These are phyloP conservation scores for Adoxophyes honmai DNA, from an alignment of 1,140 invertebrate species.

Conservation along the genomic window DNA sequence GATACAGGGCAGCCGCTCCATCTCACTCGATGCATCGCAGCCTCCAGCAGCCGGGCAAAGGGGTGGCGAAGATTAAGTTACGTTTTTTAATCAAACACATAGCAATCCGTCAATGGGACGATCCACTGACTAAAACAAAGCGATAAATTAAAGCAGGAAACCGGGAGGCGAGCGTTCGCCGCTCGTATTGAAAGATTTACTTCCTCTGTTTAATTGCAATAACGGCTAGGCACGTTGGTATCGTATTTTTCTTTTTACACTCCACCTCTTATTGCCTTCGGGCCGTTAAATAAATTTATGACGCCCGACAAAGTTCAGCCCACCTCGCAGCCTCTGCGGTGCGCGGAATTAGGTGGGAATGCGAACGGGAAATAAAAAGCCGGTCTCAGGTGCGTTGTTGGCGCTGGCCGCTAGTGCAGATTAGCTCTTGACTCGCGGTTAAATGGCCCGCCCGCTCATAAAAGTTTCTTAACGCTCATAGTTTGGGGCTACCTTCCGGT, in stretches of 20 bases:
- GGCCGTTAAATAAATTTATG: constrained; percentile 77
- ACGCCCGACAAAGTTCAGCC: constrained; percentile 72
- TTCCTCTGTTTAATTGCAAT: constrained; percentile 77
- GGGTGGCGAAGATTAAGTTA: constrained; percentile 46
- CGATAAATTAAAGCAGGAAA: constrained; percentile 73
- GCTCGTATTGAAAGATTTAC: constrained; percentile 77
- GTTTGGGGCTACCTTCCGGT: constrained; percentile 51
- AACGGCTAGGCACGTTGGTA: constrained; percentile 76
- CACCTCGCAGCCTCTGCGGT: constrained; percentile 57
- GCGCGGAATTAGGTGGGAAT: constrained; percentile 67
- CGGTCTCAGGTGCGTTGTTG: constrained; percentile 63
- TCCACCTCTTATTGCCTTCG: constrained; percentile 75
- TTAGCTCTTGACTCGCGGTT: constrained; percentile 65
- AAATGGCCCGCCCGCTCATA: constrained; percentile 65
- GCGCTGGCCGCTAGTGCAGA: constrained; percentile 41
- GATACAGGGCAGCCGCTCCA: constrained; percentile 16
- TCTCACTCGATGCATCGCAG: constrained; percentile 16
- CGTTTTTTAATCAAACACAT: constrained; percentile 73
- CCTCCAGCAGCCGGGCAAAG: constrained; percentile 21
- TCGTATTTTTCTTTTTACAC: constrained; percentile 77
- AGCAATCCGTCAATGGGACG: constrained; percentile 72
- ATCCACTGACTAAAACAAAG: constrained; percentile 69
- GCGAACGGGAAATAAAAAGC: constrained; percentile 64
- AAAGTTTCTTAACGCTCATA: constrained; percentile 72
- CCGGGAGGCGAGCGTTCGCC: constrained; percentile 60